Percentiles rank a stretch among this genome's conserved stretches.
phyloP scores from a whole-genome alignment of 2,888 invertebrate genomes.

The Habroteleia sp. region DNA sequence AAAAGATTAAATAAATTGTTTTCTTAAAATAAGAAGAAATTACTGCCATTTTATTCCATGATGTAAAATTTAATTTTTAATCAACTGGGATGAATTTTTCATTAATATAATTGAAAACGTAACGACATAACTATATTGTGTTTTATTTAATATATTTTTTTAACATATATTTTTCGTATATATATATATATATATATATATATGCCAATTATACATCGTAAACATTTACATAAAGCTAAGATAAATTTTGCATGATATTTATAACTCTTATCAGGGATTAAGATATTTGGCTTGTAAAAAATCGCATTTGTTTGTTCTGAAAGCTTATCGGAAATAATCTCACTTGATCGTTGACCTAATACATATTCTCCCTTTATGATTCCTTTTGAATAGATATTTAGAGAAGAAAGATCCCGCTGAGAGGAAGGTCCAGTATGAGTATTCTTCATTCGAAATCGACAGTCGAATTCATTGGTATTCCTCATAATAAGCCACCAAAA shows the following conservation, averaged over 20 bases:
- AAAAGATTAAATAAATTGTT: no score
- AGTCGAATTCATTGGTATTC: slow-evolving; percentile 38
- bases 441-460: slow-evolving; percentile 26
- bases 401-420: no score
- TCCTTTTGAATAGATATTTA: slow-evolving; percentile 28
- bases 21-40: no score
- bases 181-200: neutral
- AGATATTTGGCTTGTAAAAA: slow-evolving; percentile 9
- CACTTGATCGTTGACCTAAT: slow-evolving; percentile 41
- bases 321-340: slow-evolving; percentile 26
- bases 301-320: slow-evolving; percentile 21
- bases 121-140: no score
- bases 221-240: no score
- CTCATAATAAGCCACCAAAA: slow-evolving; percentile 51
- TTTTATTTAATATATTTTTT: no score
- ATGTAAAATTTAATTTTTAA: no score
- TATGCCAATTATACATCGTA: no score
- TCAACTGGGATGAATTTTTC: no score
- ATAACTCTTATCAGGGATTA: slow-evolving; percentile 19
- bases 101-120: no score
- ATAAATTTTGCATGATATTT: slow-evolving; percentile 9
- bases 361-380: slow-evolving; percentile 16
- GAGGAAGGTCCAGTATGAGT: slow-evolving; percentile 26
- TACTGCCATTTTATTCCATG: no score
- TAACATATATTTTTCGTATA: no score